Conservation (phyloP, 2,888 invertebrate species). For the Synergus laeviventris region DNA sequence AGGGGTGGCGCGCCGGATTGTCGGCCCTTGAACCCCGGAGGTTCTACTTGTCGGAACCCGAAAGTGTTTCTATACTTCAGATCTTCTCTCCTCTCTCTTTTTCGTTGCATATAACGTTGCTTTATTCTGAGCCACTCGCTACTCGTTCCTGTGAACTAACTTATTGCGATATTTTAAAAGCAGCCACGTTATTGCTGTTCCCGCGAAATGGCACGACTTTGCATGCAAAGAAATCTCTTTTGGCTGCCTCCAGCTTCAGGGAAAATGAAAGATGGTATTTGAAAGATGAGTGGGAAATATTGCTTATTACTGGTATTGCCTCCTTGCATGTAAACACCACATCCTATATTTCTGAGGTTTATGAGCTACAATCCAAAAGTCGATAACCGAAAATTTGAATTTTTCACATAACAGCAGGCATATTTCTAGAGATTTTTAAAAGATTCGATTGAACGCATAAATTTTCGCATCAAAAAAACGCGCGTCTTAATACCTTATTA, state of each 20-base stretch:
- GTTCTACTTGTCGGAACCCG: slow-evolving; percentile 35
- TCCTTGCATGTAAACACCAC: neutral
- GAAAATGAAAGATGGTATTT: slow-evolving; percentile 61
- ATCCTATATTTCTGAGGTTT: too few species aligned
- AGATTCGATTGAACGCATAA: too few species aligned
- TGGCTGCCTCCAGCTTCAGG: slow-evolving; percentile 44
- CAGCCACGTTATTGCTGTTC: slow-evolving; percentile 47
- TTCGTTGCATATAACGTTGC: neutral
- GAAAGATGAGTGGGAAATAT: slow-evolving; percentile 49
- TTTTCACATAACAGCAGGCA: too few species aligned
- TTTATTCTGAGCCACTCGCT: neutral
- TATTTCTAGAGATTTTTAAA: too few species aligned
- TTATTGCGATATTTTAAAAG: slow-evolving; percentile 62
- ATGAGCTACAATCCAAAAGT: too few species aligned
- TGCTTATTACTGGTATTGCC: neutral
- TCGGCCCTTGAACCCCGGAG: slow-evolving; percentile 56
- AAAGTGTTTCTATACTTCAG: slow-evolving; percentile 46
- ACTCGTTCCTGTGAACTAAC: slow-evolving; percentile 50
- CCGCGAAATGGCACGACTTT: slow-evolving; percentile 21
- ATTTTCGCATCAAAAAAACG: too few species aligned
- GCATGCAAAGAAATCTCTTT: slow-evolving; percentile 39
- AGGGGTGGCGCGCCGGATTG: slow-evolving; percentile 66
- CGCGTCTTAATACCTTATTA: too few species aligned
- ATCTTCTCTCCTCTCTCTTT: slow-evolving; percentile 17
- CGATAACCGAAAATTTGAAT: too few species aligned